These are phyloP conservation scores for Pyrrhia umbra DNA, from an alignment of 2,888 invertebrate genomes.

Conservation along the genomic window DNA sequence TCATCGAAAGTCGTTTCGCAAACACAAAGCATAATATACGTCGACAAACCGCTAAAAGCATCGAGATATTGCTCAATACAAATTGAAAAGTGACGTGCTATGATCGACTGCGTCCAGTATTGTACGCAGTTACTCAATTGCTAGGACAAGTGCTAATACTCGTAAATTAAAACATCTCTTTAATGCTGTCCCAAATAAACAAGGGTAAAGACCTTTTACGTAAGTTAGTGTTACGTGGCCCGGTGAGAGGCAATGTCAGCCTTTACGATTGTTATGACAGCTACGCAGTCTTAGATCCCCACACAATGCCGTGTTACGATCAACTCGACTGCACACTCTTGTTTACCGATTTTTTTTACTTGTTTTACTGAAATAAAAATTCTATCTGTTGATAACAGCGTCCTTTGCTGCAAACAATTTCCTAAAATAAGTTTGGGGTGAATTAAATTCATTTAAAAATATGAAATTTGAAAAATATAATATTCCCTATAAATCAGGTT, in stretches of 20 bases:
- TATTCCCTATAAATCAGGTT: not conserved
- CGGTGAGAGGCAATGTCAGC: constrained; percentile 90
- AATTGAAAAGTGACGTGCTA: constrained; percentile 76
- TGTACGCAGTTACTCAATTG: constrained; percentile 75
- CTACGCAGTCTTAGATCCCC: constrained; percentile 72
- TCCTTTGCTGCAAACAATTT: too few species aligned
- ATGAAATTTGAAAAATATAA: not conserved
- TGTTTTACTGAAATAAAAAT: constrained; percentile 24
- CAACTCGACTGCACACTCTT: constrained; percentile 45
- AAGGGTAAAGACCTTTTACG: constrained; percentile 89
- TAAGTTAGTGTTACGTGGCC: constrained; percentile 83
- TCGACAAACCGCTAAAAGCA: constrained; percentile 73
- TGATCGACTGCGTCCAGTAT: constrained; percentile 67
- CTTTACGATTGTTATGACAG: constrained; percentile 80
- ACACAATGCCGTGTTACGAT: constrained; percentile 63
- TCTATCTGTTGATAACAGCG: constrained; percentile 48
- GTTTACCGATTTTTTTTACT: constrained; percentile 25
- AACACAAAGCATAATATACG: constrained; percentile 66
- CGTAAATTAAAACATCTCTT: constrained; percentile 85
- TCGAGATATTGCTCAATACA: constrained; percentile 70
- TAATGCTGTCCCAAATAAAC: constrained; percentile 87
- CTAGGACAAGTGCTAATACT: constrained; percentile 79
- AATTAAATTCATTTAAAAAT: not conserved
- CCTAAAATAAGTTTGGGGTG: not conserved
- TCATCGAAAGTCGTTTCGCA: constrained; percentile 67